Conservation (phyloP, 2,113 vertebrate species). For the Meleagris gallopavo region DNA sequence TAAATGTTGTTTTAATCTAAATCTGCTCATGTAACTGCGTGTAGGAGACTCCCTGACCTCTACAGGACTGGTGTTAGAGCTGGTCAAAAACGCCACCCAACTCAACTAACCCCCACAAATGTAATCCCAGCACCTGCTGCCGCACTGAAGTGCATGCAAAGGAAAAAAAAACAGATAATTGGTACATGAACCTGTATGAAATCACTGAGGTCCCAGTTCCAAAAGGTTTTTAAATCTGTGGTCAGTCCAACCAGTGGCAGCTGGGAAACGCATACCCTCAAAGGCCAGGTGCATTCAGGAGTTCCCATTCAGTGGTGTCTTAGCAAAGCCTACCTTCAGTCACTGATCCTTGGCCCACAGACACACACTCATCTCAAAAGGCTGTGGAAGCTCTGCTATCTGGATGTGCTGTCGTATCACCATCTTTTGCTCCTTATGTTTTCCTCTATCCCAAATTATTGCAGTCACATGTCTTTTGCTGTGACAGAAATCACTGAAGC, state of each 20-base stretch:
- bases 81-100: background rate
- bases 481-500: conserved; percentile 36
- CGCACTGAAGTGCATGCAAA: background rate
- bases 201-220: background rate
- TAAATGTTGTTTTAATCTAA: background rate
- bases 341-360: background rate
- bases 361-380: background rate
- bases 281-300: background rate
- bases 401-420: background rate
- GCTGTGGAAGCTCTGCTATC: background rate
- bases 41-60: background rate
- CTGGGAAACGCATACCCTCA: background rate
- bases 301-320: background rate
- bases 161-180: conserved; percentile 6
- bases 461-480: background rate
- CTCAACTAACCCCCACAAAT: background rate
- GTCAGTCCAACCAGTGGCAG: background rate
- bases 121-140: background rate
- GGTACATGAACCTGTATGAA: background rate
- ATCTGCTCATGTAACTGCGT: background rate
- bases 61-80: background rate
- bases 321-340: background rate
- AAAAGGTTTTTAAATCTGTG: background rate
- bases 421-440: background rate
- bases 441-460: background rate